Percentiles rank a stretch among this genome's conserved stretches.
Evolutionary conservation across 2,888 invertebrate genomes (phyloP).

Genomic region (Bibio marci): DNA sequence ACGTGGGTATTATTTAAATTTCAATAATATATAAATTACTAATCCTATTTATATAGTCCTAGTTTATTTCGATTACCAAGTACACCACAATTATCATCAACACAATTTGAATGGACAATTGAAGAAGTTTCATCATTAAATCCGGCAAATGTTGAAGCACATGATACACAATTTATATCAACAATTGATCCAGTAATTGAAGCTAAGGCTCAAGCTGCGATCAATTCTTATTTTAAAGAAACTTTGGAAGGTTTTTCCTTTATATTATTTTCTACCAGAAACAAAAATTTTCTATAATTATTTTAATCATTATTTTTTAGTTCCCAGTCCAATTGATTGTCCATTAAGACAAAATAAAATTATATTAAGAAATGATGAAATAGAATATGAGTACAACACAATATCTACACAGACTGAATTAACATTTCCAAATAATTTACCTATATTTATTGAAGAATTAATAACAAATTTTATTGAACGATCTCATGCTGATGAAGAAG

Average conservation of each 20-base stretch:
- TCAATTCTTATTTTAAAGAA: slow-evolving; percentile 30
- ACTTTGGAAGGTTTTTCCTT: no score
- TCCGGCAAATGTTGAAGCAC: slow-evolving; percentile 40
- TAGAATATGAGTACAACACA: slow-evolving; percentile 19
- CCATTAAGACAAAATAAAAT: slow-evolving; percentile 24
- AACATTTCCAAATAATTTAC: slow-evolving; percentile 37
- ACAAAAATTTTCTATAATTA: no score
- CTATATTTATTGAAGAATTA: slow-evolving; percentile 33
- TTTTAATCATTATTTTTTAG: slow-evolving; percentile 8
- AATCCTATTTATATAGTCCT: slow-evolving; percentile 16
- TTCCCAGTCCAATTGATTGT: slow-evolving; percentile 28
- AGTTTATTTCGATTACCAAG: slow-evolving; percentile 24
- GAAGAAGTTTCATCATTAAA: slow-evolving; percentile 45
- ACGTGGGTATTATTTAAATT: no score
- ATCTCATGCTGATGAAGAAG: no score
- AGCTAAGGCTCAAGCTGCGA: slow-evolving; percentile 41
- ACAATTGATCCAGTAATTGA: slow-evolving; percentile 39
- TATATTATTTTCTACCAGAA: no score
- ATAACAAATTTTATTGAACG: no score
- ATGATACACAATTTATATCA: slow-evolving; percentile 34
- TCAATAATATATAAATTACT: background rate
- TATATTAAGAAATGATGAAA: slow-evolving; percentile 4
- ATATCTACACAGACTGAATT: slow-evolving; percentile 38
- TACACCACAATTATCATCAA: slow-evolving; percentile 22
- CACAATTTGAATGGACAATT: slow-evolving; percentile 47